A percentile compares a stretch with the other conserved stretches of the same genome.
Evolutionary conservation across 2,888 invertebrate species (phyloP).

Genomic region (Masnerella sp.): DNA sequence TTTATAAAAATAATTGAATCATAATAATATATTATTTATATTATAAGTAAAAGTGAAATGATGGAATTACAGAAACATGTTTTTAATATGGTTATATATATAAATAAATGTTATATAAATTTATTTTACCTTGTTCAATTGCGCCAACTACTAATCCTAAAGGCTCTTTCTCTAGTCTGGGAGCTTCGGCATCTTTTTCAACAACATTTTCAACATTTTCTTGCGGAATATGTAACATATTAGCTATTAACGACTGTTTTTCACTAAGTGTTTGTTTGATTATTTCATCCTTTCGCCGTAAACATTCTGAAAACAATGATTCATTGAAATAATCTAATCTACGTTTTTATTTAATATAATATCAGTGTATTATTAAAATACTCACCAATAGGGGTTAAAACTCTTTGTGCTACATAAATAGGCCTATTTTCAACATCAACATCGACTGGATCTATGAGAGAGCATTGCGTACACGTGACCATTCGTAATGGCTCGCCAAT

Average conservation of each 20-base stretch:
- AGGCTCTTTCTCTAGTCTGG: slow-evolving; percentile 80
- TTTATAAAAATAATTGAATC: too few relatives aligned
- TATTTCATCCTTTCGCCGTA: slow-evolving; percentile 85
- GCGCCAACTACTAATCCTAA: slow-evolving; percentile 85
- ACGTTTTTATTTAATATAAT: too few relatives aligned
- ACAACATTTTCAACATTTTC: slow-evolving; percentile 84
- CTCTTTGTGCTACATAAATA: slow-evolving; percentile 86
- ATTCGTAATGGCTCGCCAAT: slow-evolving; percentile 79
- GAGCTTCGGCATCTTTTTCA: slow-evolving; percentile 80
- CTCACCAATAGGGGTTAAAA: slow-evolving; percentile 87
- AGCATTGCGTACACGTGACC: slow-evolving; percentile 80
- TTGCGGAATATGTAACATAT: slow-evolving; percentile 86
- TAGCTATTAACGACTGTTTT: slow-evolving; percentile 86
- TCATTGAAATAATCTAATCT: neutral
- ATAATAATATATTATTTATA: too few relatives aligned
- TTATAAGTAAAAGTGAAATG: too few relatives aligned
- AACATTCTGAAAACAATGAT: slow-evolving; percentile 80
- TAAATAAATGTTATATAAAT: neutral
- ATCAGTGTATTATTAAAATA: too few relatives aligned
- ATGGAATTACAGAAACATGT: too few relatives aligned
- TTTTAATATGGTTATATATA: too few relatives aligned
- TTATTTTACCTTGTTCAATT: slow-evolving; percentile 82
- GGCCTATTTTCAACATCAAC: slow-evolving; percentile 86
- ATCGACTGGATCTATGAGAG: slow-evolving; percentile 85
- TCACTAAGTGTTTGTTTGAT: slow-evolving; percentile 85